Evolutionary conservation across 2,888 invertebrate genomes (phyloP), one percentile per base, ranked within the genome.

Genomic region (Leucophenga maculata): DNA sequence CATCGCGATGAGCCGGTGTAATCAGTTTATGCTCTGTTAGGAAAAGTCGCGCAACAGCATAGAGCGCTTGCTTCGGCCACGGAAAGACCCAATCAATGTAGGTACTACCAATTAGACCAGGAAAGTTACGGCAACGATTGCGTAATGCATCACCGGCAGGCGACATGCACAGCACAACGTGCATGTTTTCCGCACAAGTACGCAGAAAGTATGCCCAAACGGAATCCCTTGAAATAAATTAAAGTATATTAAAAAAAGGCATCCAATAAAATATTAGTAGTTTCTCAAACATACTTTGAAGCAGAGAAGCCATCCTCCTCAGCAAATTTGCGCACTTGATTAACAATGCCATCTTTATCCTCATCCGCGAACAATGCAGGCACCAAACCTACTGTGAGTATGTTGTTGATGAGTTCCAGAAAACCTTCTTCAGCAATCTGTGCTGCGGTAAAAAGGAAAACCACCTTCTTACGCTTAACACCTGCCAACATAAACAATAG

Each of bases 21-120:
- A 95, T 92, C 88, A 87, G 68, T 0, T 77, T 69, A 70, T 90
- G 94, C 93, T 97, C 94, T 78, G 93, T 92, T 0, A 97, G 90
- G 82, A 93, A 95, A 1, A 95, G 93, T 69, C 94, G 93, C 0
- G 97, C 97, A 0, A 97, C 97, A 0, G 97, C 95, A 68, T 93
- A 90, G 62, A 97, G 86, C 0, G 97, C 97, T 86, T 97, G 95
- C 75, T 93, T 91, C 0, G 97, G 97, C 97, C 97, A 97, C 0
- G 97, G 94, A 88, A 95, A 96, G 86, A 97, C 93, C 97, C 97
- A 97, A 87, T 97, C 96, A 74, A 97, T 96, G 50, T 94, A 95
- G 0, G 96, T 95, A 85, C 95, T 96, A 85, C 96, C 97, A 50
- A 97, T 96, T 60, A 97, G 90, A 0, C 97, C 97, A 0, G 97